Evolutionary conservation across 2,888 invertebrate species (phyloP), one percentile per base, ranked within the genome.

Genomic region (Colostygia pectinataria): DNA sequence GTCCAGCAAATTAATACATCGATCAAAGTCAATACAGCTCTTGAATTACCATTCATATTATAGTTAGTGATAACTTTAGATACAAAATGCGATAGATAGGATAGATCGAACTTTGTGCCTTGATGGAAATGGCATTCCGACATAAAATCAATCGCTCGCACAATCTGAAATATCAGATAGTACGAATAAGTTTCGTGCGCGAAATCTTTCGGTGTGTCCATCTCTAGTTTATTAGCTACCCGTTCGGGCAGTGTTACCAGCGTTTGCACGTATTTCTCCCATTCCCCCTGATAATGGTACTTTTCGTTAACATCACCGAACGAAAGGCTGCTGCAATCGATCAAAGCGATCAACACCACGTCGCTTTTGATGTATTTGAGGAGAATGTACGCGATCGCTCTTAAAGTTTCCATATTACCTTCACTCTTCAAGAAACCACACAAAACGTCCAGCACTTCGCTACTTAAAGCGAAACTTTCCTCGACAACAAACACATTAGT

Each of bases 161-260:
- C 61, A 2, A 94, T 73, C 60, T 94, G 93, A 52, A 91, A 91
- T 14, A 92, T 77, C 0, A 96, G 63, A 31, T 92, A 75, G 41
- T 90, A 92, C 0, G 92, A 85, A 71, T 92, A 95, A 13, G 83
- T 85, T 9, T 91, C 83, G 0, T 91, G 83, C 0, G 90, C 78
- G 67, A 94, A 95, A 10, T 91, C 83, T 49, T 90, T 84, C 0
- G 93, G 92, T 3, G 92, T 83, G 20, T 91, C 81, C 1, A 81
- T 83, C 53, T 92, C 80, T 18, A 93, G 61, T 61, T 90, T 91
- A 68, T 97, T 97, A 5, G 95, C 94, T 29, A 96, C 82, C 57
- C 94, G 85, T 63, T 90, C 93, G 0, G 96, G 96, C 39, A 96
- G 63, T 1, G 94, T 94, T 4, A 93, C 80, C 40, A 96, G 63